Evolutionary conservation across 1,140 invertebrate genomes (phyloP), one percentile per base, ranked within the genome.

Genomic region (Calosoma granatense): DNA sequence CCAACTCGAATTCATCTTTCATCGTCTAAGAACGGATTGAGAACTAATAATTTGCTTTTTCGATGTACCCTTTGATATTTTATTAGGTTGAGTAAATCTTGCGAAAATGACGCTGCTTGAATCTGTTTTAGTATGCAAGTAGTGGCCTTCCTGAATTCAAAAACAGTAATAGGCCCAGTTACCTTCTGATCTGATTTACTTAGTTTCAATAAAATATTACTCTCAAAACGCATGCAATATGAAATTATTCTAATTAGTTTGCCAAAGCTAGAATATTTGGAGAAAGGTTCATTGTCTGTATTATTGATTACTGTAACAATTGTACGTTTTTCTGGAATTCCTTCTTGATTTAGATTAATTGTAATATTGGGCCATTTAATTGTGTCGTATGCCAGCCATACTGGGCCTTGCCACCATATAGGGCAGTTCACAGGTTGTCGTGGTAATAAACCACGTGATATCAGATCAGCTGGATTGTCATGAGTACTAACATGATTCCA

Each of bases 1-100:
- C 70, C 72, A n/a, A 75, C 73, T 53, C 69, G 60, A 3, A 74
- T 9, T 2, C 74, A 23, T n/a, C 64, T 65, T 12, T 61, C 17
- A 11, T 59, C 2, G 54, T 73, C 70, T 6, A 74, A 2, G 56
- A 73, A 73, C 0, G 69, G 69, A 56, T 56, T 61, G 51, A 60
- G 51, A 22, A 12, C 2, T 51, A 56, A 30, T 43, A 55, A 4
- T 15, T 22, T 53, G 20, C 55, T 57, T n/a, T 54, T 60, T 39
- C 22, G 20, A 51, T 51, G 43, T 51, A 22, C 22, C 20, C 30
- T 53, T 53, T 51, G 20, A 53, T 53, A 22, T 56, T 56, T n/a
- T 17, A 54, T 17, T 22, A 59, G 41, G 20, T 22, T 47, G 12
- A 56, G 17, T 59, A 47, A 54, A 39, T 62, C 59, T 22, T 58